Base-by-base conservation (phyloP, 1,140 invertebrate species). In the Drosophila jambulina region DNA sequence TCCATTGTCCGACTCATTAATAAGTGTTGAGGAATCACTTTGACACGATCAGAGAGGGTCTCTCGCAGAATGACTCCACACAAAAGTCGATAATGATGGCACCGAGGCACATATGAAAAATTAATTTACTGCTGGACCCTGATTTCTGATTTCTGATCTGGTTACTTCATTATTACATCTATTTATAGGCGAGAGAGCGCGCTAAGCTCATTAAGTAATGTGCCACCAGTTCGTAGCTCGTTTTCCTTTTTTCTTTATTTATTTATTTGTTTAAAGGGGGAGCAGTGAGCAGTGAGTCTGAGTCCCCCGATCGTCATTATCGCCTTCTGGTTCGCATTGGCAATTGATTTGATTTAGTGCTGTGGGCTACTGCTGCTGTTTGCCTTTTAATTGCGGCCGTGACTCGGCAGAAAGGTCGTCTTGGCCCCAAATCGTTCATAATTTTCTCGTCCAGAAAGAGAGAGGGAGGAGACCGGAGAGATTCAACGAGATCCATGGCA, bases 131-230 rank as follows among this genome's bases (percentile, higher is more conserved):
- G 38, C 53, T 40, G 34, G 59, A 17, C 46, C 53, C 45, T 53
- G 80, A 63, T 69, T 74, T 77, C 53, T 59, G 43, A 61, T 76
- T 75, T 75, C 70, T 84, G 75, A 90, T 85, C 81, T 90, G 85
- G 86, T 90, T 91, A 90, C 85, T 90, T 90, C 85, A 90, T 90
- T 90, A 90, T 90, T 90, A 90, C 75, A 75, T 90, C 78, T 90
- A 91, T 90, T 90, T 90, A 85, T 90, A 85, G 77, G 75, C 48
- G 53, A 56, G 53, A 56, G 53, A 69, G 54, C 69, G 54, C 69
- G 48, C 75, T 84, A 90, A 90, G 85, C 86, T 90, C 85, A 90
- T 90, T 90, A 90, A 90, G 85, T 90, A 90, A 90, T 90, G 70
- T 68, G 65, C 68, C 75, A 51, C 75, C 63, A 49, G 77, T 53